Percentiles rank a stretch among this genome's conserved stretches.
phyloP scores from a whole-genome alignment of 2,888 invertebrate species.

The Epirrhoe alternata region DNA sequence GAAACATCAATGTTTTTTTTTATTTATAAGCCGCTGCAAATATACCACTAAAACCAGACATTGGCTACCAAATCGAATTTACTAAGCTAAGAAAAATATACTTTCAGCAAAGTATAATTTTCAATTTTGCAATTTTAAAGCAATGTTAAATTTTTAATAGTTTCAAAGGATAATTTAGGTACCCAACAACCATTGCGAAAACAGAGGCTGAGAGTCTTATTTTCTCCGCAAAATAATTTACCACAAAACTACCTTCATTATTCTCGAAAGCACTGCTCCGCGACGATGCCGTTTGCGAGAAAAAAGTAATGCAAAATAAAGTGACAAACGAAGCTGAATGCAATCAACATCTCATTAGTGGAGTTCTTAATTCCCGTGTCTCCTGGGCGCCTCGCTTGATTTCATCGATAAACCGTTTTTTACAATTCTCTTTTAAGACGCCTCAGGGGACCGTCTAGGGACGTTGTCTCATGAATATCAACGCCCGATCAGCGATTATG shows the following conservation, averaged over 20 bases:
- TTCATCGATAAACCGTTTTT: conserved; percentile 78
- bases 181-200: conserved; percentile 1
- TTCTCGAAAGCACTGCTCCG: conserved; percentile 25
- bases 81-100: not conserved
- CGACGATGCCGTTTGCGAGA: conserved; percentile 20
- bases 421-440: conserved; percentile 62
- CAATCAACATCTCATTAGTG: conserved; percentile 84
- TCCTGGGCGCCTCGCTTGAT: conserved; percentile 63
- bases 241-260: conserved; percentile 30
- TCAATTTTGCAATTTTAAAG: not conserved
- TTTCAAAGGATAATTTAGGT: conserved; percentile 1
- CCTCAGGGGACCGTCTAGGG: conserved; percentile 27
- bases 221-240: conserved; percentile 21
- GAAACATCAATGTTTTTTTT: too few relatives aligned
- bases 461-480: conserved; percentile 67
- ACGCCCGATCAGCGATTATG: conserved; percentile 68
- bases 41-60: not conserved
- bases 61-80: not conserved
- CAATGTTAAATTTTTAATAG: not conserved
- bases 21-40: not conserved
- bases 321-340: conserved; percentile 72
- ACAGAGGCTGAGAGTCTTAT: conserved; percentile 9
- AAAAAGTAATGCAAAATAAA: conserved; percentile 66
- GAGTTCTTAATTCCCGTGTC: conserved; percentile 76
- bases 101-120: not conserved